Evolutionary conservation across 2,113 vertebrate species (phyloP), one percentile per base, ranked within the genome.

Genomic region (Forbesichthys papilliferus): DNA sequence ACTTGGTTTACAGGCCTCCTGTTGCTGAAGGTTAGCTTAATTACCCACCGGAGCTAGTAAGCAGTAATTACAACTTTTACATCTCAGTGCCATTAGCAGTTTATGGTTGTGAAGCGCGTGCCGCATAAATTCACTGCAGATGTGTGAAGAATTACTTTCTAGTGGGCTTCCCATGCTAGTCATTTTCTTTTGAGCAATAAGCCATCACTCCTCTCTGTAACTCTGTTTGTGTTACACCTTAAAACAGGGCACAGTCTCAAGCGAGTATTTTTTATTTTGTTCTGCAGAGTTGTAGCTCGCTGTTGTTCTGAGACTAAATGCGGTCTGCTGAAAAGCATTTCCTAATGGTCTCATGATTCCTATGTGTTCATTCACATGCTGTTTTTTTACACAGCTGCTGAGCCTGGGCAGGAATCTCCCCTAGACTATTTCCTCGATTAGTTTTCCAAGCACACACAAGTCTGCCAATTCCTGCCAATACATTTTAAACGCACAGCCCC

Each of bases 351-450:
- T 27, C 67, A 36, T 33, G 0, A 7, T 47, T 64, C 62, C 61
- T 64, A 57, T 74, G 77, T 79, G 66, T 75, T 56, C 64, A 70
- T 79, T 63, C 76, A 61, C 65, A 66, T 59, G 71, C 73, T 63
- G 80, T 71, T 59, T 69, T 60, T 61, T 73, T 64, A 78, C 72
- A 67, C 62, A 48, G 80, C 69, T 74, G 59, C 64, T 58, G 72
- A 59, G 69, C 73, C 63, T 11, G 27, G 66, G 69, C 74, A 76
- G 81, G 82, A 88, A 74, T 83, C 72, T 86, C 83, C 81, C 77
- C 70, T 80, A 76, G 74, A 83, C 83, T 87, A 86, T 80, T 90
- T 87, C 86, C 80, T 66, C 84, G 83, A 91, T 90, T 87, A 82
- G 78, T 78, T 89, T 86, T 86, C 84, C 73, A 71, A 71, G 80